A percentile compares a stretch with the other conserved stretches of the same genome.
These are phyloP conservation scores for Spizella passerina DNA, from an alignment of 2,797 vertebrate genomes.

Conservation along the genomic window DNA sequence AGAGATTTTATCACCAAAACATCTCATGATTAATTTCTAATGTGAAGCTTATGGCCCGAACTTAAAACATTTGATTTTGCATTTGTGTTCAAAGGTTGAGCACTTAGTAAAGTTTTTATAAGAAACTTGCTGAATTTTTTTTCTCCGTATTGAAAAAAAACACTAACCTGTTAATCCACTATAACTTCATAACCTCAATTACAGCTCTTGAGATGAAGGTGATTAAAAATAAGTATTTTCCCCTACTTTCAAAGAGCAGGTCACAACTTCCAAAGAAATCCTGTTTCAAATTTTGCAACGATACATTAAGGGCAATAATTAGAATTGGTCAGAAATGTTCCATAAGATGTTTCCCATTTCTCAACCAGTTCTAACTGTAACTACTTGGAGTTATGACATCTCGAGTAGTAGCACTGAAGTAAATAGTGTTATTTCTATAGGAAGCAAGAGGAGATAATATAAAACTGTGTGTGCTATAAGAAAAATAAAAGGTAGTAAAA, in stretches of 20 bases:
- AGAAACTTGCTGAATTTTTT: neutral
- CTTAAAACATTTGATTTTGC: conserved; percentile 61
- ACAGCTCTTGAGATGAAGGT: conserved; percentile 70
- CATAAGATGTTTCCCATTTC: neutral
- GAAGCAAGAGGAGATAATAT: neutral
- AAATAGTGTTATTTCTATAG: neutral
- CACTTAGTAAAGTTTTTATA: conserved; percentile 48
- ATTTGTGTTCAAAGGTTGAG: conserved; percentile 64
- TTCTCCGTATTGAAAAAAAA: neutral
- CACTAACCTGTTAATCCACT: conserved; percentile 67
- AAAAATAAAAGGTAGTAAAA: neutral
- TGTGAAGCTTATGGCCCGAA: conserved; percentile 60
- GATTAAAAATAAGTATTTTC: conserved; percentile 63
- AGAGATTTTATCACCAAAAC: conserved; percentile 73
- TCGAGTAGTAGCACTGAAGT: accelerated
- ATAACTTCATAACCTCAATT: conserved; percentile 71
- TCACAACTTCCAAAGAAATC: conserved; percentile 45
- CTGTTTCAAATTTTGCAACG: neutral
- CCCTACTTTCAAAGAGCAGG: conserved; percentile 27
- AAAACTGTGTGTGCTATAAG: neutral
- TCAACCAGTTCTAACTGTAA: neutral
- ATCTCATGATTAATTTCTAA: conserved; percentile 73
- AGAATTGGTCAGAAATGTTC: conserved; percentile 10
- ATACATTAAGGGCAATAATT: conserved; percentile 48
- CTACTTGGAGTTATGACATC: neutral